Percentiles rank a stretch among this genome's conserved stretches.
Evolutionary conservation across 2,113 vertebrate species (phyloP).

Genomic region (Marcusenius ussheri): DNA sequence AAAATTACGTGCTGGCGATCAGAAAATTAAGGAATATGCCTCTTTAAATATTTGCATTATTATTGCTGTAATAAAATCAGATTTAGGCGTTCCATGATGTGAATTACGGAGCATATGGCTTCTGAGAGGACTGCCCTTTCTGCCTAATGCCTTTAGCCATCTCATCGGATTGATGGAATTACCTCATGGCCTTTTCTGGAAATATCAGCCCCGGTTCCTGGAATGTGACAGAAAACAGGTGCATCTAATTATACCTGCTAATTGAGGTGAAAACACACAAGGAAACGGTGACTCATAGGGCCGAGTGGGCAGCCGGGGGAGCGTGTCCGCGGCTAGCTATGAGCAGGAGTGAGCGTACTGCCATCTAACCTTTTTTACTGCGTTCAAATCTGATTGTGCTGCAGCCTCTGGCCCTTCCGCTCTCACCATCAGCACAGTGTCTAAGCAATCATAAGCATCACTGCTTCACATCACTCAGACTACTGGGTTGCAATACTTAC

Average conservation of each 20-base stretch:
- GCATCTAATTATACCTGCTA: conserved; percentile 40
- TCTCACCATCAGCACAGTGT: neutral
- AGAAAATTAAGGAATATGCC: neutral
- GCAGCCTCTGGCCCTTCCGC: neutral
- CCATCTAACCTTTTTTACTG: neutral
- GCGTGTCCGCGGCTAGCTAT: neutral
- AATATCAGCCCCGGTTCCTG: conserved; percentile 50
- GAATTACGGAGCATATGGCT: neutral
- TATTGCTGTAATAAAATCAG: neutral
- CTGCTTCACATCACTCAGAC: neutral
- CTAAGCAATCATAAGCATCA: neutral
- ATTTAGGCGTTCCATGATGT: conserved; percentile 17
- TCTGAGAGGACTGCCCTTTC: conserved; percentile 21
- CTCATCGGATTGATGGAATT: conserved; percentile 39
- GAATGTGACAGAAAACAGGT: conserved; percentile 35
- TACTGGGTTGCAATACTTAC: neutral
- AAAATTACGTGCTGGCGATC: neutral
- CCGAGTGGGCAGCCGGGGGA: neutral
- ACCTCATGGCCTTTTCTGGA: conserved; percentile 43
- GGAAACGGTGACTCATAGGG: conserved; percentile 34
- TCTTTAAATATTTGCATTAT: conserved; percentile 10
- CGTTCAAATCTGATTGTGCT: neutral
- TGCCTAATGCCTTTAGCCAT: conserved; percentile 15
- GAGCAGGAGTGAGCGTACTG: neutral
- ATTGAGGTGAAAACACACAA: conserved; percentile 36